Evolutionary conservation across 2,888 invertebrate species (phyloP).

Genomic region (Amorpha juglandis): DNA sequence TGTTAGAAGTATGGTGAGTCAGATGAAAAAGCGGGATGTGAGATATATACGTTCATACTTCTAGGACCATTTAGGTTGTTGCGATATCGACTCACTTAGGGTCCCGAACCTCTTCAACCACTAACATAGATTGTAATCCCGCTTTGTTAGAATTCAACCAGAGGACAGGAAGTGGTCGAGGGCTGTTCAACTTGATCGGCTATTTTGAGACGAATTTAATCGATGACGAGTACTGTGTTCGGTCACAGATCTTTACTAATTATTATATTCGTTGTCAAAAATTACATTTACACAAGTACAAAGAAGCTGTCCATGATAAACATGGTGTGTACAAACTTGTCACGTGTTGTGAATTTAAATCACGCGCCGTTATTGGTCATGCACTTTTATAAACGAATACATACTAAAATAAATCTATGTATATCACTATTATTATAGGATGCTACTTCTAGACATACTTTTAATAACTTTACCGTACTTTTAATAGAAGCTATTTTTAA

Average conservation of each 20-base stretch:
- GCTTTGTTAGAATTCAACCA: conserved; percentile 61
- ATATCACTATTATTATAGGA: too few relatives aligned
- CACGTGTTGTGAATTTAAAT: too few relatives aligned
- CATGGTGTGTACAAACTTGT: too few relatives aligned
- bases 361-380: too few relatives aligned
- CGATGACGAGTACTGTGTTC: too few relatives aligned
- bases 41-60: conserved; percentile 68
- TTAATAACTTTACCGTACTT: too few relatives aligned
- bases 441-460: too few relatives aligned
- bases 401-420: too few relatives aligned
- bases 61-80: conserved; percentile 56
- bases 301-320: too few relatives aligned
- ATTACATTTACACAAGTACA: too few relatives aligned
- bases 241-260: neutral
- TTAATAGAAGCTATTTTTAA: too few relatives aligned
- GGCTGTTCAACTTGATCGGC: conserved; percentile 38
- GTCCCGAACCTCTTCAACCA: conserved; percentile 58
- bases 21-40: conserved; percentile 40
- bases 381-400: too few relatives aligned
- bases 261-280: neutral
- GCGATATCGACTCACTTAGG: conserved; percentile 60
- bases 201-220: neutral
- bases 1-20: conserved; percentile 42
- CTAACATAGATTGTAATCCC: conserved; percentile 65
- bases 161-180: conserved; percentile 56